Percentiles rank a stretch among this genome's conserved stretches.
phyloP scores from a whole-genome alignment of 2,113 vertebrate genomes.

The Bujurquina vittata region DNA sequence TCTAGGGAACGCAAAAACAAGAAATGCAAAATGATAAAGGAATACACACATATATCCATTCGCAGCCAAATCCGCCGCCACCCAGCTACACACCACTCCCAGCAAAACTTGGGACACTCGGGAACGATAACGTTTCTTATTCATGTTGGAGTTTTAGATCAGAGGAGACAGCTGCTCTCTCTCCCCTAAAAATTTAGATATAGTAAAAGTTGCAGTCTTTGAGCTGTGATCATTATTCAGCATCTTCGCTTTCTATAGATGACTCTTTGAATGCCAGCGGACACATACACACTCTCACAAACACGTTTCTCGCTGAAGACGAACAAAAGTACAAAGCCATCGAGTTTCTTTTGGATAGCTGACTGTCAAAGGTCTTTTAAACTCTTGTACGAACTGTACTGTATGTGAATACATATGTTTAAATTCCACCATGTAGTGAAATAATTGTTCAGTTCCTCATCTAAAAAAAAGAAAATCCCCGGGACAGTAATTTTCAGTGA shows the following conservation, averaged over 20 bases:
- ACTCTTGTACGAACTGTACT: not conserved
- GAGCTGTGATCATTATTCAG: constrained; percentile 56
- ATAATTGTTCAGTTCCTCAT: not conserved
- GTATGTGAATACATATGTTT: not conserved
- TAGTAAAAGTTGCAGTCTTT: constrained; percentile 29
- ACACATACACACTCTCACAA: not conserved
- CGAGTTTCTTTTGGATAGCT: not conserved
- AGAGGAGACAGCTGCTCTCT: constrained; percentile 60
- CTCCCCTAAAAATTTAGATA: constrained; percentile 32
- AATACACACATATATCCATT: constrained; percentile 38
- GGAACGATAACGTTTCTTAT: constrained; percentile 43
- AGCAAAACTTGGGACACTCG: constrained; percentile 45
- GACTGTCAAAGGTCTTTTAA: not conserved
- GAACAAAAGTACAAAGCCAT: not conserved
- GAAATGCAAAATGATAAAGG: constrained; percentile 34
- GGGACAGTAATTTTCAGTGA: not conserved
- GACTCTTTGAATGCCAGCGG: not conserved
- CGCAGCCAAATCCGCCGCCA: constrained; percentile 12
- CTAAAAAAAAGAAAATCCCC: not conserved
- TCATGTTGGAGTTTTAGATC: constrained; percentile 38
- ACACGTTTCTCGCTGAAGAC: not conserved
- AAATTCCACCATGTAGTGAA: not conserved
- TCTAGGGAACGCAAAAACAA: constrained; percentile 51
- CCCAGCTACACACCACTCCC: constrained; percentile 26
- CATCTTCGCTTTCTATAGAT: not conserved